phyloP scores from a whole-genome alignment of 1,140 invertebrate species.

The Dendrolimus kikuchii region DNA sequence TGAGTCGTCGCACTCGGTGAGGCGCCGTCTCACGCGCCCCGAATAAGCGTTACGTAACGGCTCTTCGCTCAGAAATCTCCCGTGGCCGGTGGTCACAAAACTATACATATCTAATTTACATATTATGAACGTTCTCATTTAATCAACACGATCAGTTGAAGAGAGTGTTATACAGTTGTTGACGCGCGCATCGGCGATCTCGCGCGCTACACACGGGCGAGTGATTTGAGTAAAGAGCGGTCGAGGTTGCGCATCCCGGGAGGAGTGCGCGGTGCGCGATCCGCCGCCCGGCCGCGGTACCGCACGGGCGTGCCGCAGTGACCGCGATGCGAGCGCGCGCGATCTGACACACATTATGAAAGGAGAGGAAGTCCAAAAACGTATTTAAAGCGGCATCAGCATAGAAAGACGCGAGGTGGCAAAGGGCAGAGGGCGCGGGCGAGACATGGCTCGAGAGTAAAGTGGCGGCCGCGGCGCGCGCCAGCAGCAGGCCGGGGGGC shows the following conservation, averaged over 20 bases:
- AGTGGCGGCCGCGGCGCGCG: constrained; percentile 50
- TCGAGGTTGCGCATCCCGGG: constrained; percentile 24
- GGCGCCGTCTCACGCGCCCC: constrained; percentile 45
- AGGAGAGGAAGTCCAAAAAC: too few relatives aligned
- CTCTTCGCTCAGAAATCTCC: constrained; percentile 11
- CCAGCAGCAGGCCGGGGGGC: constrained; percentile 48
- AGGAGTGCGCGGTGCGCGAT: constrained; percentile 30
- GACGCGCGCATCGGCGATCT: constrained; percentile 20
- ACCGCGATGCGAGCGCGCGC: constrained; percentile 39
- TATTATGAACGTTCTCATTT: constrained; percentile 21
- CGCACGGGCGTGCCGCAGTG: constrained; percentile 49
- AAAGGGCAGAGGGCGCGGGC: constrained; percentile 21
- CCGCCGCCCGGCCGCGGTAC: constrained; percentile 10
- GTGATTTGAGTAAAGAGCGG: too few relatives aligned
- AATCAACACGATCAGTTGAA: constrained; percentile 19
- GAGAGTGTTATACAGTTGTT: constrained; percentile 8
- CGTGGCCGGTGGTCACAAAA: constrained; percentile 16
- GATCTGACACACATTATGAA: constrained; percentile 38
- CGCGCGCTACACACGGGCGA: not conserved
- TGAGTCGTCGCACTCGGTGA: constrained; percentile 51
- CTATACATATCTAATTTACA: constrained; percentile 29
- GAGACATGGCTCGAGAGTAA: constrained; percentile 49
- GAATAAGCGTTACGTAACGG: constrained; percentile 51
- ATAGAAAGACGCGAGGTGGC: constrained; percentile 9
- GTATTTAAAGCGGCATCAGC: constrained; percentile 1